Evolutionary conservation across 1,140 invertebrate genomes (phyloP).

Genomic region (Brachionus asplanchnoidis): DNA sequence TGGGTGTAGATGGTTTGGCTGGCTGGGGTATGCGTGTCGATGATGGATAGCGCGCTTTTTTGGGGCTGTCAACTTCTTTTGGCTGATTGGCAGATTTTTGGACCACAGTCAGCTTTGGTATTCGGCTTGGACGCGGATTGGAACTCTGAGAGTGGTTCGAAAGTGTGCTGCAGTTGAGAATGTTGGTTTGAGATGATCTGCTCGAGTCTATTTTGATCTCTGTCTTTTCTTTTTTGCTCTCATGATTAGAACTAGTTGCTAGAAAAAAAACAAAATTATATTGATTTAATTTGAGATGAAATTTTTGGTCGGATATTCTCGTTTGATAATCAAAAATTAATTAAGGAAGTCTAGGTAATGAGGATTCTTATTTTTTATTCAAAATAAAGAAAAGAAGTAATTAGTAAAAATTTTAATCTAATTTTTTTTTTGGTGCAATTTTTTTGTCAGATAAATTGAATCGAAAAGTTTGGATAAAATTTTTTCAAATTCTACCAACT

Average conservation of each 20-base stretch:
- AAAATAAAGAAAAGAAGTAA: no score
- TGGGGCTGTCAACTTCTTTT: not conserved
- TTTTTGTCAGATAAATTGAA: no score
- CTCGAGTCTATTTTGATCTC: not conserved
- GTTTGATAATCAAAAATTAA: not conserved
- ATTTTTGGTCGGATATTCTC: not conserved
- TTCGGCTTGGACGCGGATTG: not conserved
- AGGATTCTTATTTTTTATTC: no score
- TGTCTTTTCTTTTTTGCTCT: not conserved
- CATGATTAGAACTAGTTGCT: not conserved
- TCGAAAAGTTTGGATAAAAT: no score
- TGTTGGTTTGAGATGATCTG: not conserved
- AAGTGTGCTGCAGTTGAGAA: not conserved
- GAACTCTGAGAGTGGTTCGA: not conserved
- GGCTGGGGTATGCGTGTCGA: slow-evolving; percentile 20
- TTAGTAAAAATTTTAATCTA: no score
- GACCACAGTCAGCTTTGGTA: not conserved
- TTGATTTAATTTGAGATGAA: not conserved
- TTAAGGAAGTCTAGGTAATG: no score
- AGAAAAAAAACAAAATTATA: not conserved
- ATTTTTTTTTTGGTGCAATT: no score
- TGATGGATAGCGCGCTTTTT: not conserved
- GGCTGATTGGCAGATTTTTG: not conserved
- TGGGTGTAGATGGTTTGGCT: not conserved
- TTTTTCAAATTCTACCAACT: no score